phyloP scores from a whole-genome alignment of 2,888 invertebrate genomes.

The Tetragonisca angustula region DNA sequence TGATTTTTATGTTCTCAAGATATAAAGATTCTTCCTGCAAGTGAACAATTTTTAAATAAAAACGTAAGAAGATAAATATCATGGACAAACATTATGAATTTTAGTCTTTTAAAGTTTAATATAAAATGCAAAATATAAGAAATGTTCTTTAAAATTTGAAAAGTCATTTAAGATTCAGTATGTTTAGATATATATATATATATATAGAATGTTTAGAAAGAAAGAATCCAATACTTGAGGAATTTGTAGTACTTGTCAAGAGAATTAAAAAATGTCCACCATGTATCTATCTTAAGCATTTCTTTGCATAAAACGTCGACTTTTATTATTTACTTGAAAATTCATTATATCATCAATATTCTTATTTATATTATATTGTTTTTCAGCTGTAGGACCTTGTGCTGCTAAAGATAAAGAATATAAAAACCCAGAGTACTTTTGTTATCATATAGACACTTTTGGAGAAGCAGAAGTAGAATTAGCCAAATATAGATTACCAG shows the following conservation, averaged over 20 bases:
- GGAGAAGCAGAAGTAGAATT: conserved; percentile 95
- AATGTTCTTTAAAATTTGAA: not conserved
- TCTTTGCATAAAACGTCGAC: no score
- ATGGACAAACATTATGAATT: not conserved
- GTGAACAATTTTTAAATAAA: not conserved
- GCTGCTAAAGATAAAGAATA: conserved; percentile 90
- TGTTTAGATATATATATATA: not conserved
- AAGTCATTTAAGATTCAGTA: not conserved
- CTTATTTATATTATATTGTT: not conserved
- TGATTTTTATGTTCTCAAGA: not conserved
- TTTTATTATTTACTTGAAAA: not conserved
- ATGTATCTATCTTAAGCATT: no score
- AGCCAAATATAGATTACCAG: conserved; percentile 91
- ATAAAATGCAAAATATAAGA: not conserved
- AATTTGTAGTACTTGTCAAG: no score
- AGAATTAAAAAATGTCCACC: no score
- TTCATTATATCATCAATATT: not conserved
- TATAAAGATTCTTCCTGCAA: not conserved
- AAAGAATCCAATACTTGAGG: no score
- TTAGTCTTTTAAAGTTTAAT: not conserved
- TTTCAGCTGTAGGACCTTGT: conserved; percentile 88
- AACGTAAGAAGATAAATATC: not conserved
- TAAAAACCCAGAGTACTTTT: conserved; percentile 95
- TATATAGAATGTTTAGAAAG: not conserved
- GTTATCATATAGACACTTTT: conserved; percentile 90